phyloP scores from a whole-genome alignment of 1,140 invertebrate species.

The Parasteatoda tepidariorum region DNA sequence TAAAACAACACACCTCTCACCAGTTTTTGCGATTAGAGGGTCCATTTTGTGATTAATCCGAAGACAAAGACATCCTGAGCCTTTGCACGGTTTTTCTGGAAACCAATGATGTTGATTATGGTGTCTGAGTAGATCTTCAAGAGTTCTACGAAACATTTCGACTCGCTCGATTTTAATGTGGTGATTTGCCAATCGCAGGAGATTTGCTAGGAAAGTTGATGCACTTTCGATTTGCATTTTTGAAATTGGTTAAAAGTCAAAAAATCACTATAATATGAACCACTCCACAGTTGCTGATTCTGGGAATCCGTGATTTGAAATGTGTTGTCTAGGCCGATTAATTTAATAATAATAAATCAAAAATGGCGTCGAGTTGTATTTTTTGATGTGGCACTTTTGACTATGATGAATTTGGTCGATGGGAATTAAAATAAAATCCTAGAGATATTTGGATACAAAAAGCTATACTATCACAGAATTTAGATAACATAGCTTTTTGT shows the following conservation, averaged over 20 bases:
- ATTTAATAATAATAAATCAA: not conserved
- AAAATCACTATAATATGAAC: not conserved
- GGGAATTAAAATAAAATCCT: conserved; percentile 7
- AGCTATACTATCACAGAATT: conserved; percentile 44
- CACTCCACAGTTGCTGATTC: conserved; percentile 4
- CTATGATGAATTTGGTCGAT: conserved; percentile 9
- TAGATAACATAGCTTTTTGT: no score
- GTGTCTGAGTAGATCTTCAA: conserved; percentile 72
- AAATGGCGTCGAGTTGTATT: conserved; percentile 53
- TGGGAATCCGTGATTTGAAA: no score
- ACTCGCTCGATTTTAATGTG: conserved; percentile 71
- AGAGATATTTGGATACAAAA: conserved; percentile 8
- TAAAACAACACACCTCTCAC: conserved; percentile 72
- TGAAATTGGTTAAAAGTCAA: conserved; percentile 67
- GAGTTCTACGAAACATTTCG: conserved; percentile 72
- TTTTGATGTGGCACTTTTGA: conserved; percentile 47
- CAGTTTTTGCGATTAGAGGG: conserved; percentile 75
- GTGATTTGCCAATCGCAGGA: conserved; percentile 71
- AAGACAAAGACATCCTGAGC: conserved; percentile 77
- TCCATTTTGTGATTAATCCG: conserved; percentile 79
- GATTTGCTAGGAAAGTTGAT: conserved; percentile 75
- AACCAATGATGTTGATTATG: conserved; percentile 78
- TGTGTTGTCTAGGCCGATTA: conserved; percentile 22
- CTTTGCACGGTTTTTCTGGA: conserved; percentile 76
- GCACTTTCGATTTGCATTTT: conserved; percentile 76